Percentiles rank a stretch among this genome's conserved stretches.
Conservation (phyloP, 2,797 vertebrate species). For the Taenioides sp. region DNA sequence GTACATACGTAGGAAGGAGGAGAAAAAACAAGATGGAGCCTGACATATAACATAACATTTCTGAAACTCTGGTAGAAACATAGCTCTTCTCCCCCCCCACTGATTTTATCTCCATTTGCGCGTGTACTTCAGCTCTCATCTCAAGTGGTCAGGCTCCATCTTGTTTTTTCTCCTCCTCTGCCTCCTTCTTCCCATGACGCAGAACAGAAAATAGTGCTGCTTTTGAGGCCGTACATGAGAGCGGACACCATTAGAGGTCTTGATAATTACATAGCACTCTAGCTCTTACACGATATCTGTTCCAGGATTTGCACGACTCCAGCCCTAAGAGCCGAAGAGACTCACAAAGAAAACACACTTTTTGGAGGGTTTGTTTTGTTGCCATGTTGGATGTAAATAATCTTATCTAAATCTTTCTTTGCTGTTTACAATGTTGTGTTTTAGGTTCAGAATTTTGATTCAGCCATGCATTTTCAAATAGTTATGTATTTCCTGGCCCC, state of each 20-base stretch:
- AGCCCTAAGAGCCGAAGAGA: constrained; percentile 37
- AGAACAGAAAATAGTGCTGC: constrained; percentile 58
- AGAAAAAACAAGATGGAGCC: no score
- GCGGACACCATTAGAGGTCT: constrained; percentile 59
- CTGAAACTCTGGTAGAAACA: constrained; percentile 13
- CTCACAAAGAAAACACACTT: background rate
- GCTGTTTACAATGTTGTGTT: background rate
- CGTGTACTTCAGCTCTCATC: constrained; percentile 29
- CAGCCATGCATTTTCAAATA: no score
- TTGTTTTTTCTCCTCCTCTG: background rate
- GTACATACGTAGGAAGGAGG: no score
- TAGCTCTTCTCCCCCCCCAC: background rate
- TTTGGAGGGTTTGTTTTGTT: background rate
- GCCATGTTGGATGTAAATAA: no score
- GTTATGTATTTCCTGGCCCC: no score
- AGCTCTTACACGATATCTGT: constrained; percentile 48
- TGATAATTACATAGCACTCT: constrained; percentile 68
- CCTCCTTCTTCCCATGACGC: constrained; percentile 17
- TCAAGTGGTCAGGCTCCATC: constrained; percentile 23
- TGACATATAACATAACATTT: no score
- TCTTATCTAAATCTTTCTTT: background rate
- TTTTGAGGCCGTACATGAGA: constrained; percentile 52
- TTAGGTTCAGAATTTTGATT: no score
- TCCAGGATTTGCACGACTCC: constrained; percentile 48
- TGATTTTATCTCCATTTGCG: constrained; percentile 46